Evolutionary conservation across 2,888 invertebrate genomes (phyloP), one percentile per base, ranked within the genome.

Genomic region (Bimastos eiseni): DNA sequence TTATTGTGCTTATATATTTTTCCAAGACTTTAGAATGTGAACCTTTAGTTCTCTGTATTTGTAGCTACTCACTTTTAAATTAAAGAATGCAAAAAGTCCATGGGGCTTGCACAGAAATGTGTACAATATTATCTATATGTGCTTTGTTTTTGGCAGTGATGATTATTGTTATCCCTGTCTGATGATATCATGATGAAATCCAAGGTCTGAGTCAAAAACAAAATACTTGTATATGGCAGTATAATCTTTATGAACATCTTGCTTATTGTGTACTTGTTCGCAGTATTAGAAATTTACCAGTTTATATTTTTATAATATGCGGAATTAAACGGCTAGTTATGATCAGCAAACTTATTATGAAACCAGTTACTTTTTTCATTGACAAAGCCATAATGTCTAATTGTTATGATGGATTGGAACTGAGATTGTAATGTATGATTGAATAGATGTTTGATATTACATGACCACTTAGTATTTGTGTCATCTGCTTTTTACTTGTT

Each of bases 101-200:
- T 55, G 3, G 55, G 24, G 5, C 13, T 11, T 70, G 4, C n/a
- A n/a, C n/a, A 70, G n/a, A 70, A 70, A n/a, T 70, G 2, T 8
- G 11, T 0, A 55, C 55, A 30, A 55, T 24, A 70, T 11, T 30
- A 13, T n/a, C 49, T 41, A 49, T 49, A 21, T 70, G 70, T 8
- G n/a, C 1, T 70, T 86, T 86, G 86, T 37, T 86, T 86, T 86
- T 86, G 86, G 37, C 34, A 36, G 19, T 86, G 86, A 86, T 86
- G 86, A 86, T 86, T 86, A 86, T n/a, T 36, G 86, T 86, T 86
- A 86, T 86, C 34, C 34, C 86, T 86, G 34, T 86, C 86, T 86
- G 86, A n/a, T n/a, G n/a, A 86, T 21, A 36, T 86, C 36, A 15
- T 86, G 86, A 36, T 4, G 86, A 49, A 86, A 36, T 86, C 24